These are phyloP conservation scores for Syngnathus typhle DNA, from an alignment of 2,113 vertebrate species.

Conservation along the genomic window DNA sequence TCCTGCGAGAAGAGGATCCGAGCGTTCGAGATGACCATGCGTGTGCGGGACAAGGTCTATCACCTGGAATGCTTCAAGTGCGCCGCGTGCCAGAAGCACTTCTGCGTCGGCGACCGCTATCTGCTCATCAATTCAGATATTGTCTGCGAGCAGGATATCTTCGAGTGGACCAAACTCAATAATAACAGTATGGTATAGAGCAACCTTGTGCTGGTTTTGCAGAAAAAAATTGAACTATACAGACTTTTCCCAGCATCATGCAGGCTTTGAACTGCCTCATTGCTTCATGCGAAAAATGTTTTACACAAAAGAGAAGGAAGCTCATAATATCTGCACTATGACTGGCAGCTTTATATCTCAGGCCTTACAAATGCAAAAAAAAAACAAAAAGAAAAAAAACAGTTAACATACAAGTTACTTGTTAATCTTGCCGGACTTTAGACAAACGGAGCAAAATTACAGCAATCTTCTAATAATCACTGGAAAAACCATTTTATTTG, in stretches of 20 bases:
- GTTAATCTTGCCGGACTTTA: not conserved
- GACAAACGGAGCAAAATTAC: slow-evolving; percentile 5
- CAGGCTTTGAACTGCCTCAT: slow-evolving; percentile 16
- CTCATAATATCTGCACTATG: slow-evolving; percentile 32
- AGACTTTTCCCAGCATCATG: slow-evolving; percentile 1
- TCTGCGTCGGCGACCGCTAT: slow-evolving; percentile 97
- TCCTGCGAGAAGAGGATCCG: slow-evolving; percentile 97
- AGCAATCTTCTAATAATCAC: not conserved
- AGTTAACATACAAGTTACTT: slow-evolving; percentile 16
- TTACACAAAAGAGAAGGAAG: not conserved
- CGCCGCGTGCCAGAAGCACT: slow-evolving; percentile 97
- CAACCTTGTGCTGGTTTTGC: not conserved
- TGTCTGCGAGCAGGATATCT: slow-evolving; percentile 98
- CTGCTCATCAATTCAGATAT: slow-evolving; percentile 99
- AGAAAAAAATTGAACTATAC: slow-evolving; percentile 7
- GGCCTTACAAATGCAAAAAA: slow-evolving; percentile 31
- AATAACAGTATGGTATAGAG: slow-evolving; percentile 66
- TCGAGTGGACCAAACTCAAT: slow-evolving; percentile 97
- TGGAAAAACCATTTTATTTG: not conserved
- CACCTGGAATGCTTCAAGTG: slow-evolving; percentile 99
- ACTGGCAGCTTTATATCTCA: slow-evolving; percentile 7
- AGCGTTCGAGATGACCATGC: slow-evolving; percentile 98
- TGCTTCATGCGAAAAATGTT: slow-evolving; percentile 18
- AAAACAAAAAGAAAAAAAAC: slow-evolving; percentile 24
- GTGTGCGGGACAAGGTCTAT: slow-evolving; percentile 97